These are phyloP conservation scores for Campoletis sonorensis DNA, from an alignment of 1,140 invertebrate genomes.

Conservation along the genomic window DNA sequence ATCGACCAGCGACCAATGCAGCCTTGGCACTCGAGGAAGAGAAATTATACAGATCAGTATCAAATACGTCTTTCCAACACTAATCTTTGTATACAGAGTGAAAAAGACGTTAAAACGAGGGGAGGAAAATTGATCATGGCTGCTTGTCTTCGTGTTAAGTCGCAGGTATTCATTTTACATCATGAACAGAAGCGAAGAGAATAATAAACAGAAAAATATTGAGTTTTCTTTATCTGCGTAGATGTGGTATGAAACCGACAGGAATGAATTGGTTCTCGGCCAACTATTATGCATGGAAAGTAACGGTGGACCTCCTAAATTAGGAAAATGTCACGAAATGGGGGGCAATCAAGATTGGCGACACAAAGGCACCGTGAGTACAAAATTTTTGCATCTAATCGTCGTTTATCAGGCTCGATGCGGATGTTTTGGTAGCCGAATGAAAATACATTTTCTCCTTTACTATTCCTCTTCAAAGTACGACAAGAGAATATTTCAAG, in stretches of 20 bases:
- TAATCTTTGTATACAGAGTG: conserved; percentile 86
- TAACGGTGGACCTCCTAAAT: conserved; percentile 79
- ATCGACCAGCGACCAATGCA: conserved; percentile 82
- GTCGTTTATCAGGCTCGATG: background rate
- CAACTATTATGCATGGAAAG: conserved; percentile 92
- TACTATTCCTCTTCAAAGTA: conserved; percentile 8
- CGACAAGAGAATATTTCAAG: no score
- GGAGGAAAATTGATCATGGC: conserved; percentile 84
- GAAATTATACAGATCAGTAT: conserved; percentile 85
- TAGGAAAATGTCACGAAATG: conserved; percentile 95
- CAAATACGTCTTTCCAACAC: conserved; percentile 85
- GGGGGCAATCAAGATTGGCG: conserved; percentile 94
- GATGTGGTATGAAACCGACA: conserved; percentile 92
- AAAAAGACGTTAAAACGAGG: conserved; percentile 88
- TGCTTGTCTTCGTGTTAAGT: conserved; percentile 82
- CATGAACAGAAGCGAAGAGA: conserved; percentile 16
- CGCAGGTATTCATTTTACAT: conserved; percentile 80
- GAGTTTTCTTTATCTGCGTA: conserved; percentile 67
- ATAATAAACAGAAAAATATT: conserved; percentile 3
- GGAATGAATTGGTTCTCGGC: conserved; percentile 89
- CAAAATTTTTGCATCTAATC: background rate
- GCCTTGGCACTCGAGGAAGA: conserved; percentile 87
- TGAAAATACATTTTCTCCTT: conserved; percentile 22
- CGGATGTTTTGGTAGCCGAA: no score
- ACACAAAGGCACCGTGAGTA: conserved; percentile 82